phyloP scores from a whole-genome alignment of 2,797 vertebrate genomes.

The Pangasius larnaudii region DNA sequence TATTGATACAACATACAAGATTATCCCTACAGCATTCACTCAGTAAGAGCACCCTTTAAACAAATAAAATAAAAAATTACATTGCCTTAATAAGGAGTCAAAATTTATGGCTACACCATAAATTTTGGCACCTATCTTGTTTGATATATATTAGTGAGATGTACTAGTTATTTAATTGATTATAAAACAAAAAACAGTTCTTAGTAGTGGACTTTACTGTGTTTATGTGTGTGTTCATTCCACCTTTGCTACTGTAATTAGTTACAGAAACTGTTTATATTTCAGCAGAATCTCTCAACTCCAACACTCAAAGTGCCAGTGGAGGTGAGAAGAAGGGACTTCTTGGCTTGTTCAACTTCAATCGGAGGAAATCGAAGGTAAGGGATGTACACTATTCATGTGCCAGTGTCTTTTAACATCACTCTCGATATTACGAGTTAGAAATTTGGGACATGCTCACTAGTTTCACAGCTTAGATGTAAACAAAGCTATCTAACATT shows the following conservation, averaged over 20 bases:
- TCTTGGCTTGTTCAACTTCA: slow-evolving; percentile 86
- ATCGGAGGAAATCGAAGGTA: slow-evolving; percentile 86
- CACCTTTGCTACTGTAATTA: not conserved
- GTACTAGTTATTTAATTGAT: not conserved
- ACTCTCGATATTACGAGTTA: too few relatives aligned
- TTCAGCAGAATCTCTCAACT: slow-evolving; percentile 77
- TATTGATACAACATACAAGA: too few relatives aligned
- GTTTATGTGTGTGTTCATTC: not conserved
- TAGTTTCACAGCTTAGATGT: not conserved
- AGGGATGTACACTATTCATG: slow-evolving; percentile 30
- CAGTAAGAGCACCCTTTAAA: not conserved
- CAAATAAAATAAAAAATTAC: too few relatives aligned
- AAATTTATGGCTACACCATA: not conserved
- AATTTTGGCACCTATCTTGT: not conserved
- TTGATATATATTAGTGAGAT: not conserved
- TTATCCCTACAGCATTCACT: not conserved
- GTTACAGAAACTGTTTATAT: not conserved
- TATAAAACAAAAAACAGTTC: not conserved
- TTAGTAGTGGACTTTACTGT: not conserved
- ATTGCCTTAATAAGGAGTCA: not conserved
- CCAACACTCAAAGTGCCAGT: slow-evolving; percentile 73
- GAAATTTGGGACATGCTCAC: not conserved
- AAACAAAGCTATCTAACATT: not conserved
- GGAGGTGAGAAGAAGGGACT: slow-evolving; percentile 85
- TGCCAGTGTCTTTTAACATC: not conserved